Conservation (phyloP, 2,888 invertebrate genomes). For the Papilio protenor region DNA sequence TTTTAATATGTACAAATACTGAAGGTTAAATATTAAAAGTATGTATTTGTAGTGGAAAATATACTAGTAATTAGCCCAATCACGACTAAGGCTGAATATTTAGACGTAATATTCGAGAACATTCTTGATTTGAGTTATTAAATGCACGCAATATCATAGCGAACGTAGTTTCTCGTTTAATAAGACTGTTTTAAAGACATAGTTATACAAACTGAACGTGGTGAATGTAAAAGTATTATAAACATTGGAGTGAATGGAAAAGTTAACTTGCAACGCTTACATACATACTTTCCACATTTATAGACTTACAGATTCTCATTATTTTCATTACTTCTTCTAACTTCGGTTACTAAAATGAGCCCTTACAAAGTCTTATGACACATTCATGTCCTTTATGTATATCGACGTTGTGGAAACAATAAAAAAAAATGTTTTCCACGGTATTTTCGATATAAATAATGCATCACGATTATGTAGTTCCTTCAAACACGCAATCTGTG, state of each 20-base stretch:
- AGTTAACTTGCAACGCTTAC: neutral
- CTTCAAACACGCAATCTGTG: slow-evolving; percentile 16
- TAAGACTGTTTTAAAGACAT: slow-evolving; percentile 10
- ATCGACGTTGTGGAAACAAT: no score
- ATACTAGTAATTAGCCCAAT: slow-evolving; percentile 6
- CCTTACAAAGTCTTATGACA: neutral
- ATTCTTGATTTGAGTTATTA: slow-evolving; percentile 14
- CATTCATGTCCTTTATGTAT: neutral
- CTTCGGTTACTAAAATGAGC: neutral
- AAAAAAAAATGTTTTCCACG: neutral
- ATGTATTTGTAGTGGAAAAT: slow-evolving; percentile 3
- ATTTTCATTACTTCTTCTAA: neutral
- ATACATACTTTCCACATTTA: neutral
- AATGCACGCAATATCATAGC: slow-evolving; percentile 2
- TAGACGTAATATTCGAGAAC: slow-evolving; percentile 20
- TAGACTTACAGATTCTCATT: neutral
- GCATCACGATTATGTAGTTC: neutral
- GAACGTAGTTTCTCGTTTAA: slow-evolving; percentile 13
- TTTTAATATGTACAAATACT: neutral
- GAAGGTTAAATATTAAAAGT: slow-evolving; percentile 4
- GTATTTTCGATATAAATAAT: slow-evolving; percentile 7
- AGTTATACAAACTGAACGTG: slow-evolving; percentile 4
- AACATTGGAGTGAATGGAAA: slow-evolving; percentile 30
- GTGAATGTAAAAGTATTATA: slow-evolving; percentile 19
- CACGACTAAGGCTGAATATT: slow-evolving; percentile 14